phyloP scores from a whole-genome alignment of 2,797 vertebrate genomes.

The Enteromius viviparus region DNA sequence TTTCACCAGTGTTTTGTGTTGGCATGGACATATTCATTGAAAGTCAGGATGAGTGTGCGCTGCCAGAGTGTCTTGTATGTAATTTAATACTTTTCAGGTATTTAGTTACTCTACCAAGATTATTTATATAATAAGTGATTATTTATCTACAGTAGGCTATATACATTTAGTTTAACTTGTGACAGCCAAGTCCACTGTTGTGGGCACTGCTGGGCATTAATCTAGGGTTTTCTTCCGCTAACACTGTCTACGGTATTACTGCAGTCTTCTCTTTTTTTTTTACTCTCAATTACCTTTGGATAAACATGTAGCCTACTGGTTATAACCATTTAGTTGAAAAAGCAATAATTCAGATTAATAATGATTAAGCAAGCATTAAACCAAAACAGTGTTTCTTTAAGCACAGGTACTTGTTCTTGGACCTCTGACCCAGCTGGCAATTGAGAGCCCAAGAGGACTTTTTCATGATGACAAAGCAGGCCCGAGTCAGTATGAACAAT shows the following conservation, averaged over 20 bases:
- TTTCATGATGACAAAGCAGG: conserved; percentile 72
- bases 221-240: neutral
- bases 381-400: neutral
- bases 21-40: conserved; percentile 76
- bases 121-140: neutral
- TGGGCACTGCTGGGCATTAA: neutral
- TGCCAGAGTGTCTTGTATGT: neutral
- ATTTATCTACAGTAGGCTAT: neutral
- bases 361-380: neutral
- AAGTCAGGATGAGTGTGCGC: conserved; percentile 72
- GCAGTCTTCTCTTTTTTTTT: neutral
- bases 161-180: neutral
- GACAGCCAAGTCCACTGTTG: conserved; percentile 10
- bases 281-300: neutral
- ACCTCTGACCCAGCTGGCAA: conserved; percentile 75
- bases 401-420: conserved; percentile 76
- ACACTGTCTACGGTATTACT: neutral
- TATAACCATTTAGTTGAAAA: neutral
- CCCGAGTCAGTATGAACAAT: conserved; percentile 68
- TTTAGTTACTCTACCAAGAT: neutral
- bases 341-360: neutral
- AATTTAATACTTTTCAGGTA: neutral
- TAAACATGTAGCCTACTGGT: neutral
- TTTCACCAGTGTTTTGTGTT: conserved; percentile 83
- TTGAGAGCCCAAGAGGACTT: conserved; percentile 75